Evolutionary conservation across 2,888 invertebrate genomes (phyloP), one percentile per base, ranked within the genome.

Genomic region (Caenorhabditis wallacei): DNA sequence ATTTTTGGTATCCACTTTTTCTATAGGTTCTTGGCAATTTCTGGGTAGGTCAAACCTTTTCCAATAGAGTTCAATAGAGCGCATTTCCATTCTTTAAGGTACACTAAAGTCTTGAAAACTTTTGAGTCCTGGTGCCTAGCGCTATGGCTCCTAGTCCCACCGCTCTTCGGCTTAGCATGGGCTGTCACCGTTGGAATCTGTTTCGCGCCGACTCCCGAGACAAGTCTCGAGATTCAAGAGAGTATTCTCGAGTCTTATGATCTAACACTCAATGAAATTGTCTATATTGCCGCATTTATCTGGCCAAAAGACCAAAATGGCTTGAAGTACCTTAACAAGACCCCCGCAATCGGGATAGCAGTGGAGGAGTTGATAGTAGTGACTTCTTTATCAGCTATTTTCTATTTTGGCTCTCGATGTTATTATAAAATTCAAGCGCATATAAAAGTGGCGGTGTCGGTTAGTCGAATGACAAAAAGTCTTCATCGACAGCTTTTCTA

Each of bases 1-100:
- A 80, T 74, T 3, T 80, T 80, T 22, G 80, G 64, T 0, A 61
- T 80, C n/a, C 72, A 80, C 37, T 80, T 80, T 63, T 61, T 69
- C 22, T 80, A 74, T 30, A 18, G 80, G 16, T 69, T 66, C 26
- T 20, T 80, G 8, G 80, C 72, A 5, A 40, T 72, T 18, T 69
- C 30, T 30, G 80, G 80, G 74, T 80, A 37, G 18, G 8, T 37
- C 43, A 43, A 5, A 43, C 5, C 2, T 37, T 51, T 40, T 40
- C 26, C n/a, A n/a, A n/a, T n/a, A n/a, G n/a, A n/a, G n/a, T n/a
- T n/a, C n/a, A n/a, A n/a, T n/a, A n/a, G n/a, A n/a, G n/a, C n/a
- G n/a, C n/a, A n/a, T n/a, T n/a, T n/a, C n/a, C n/a, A n/a, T n/a
- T n/a, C n/a, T 46, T 64, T 56, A 5, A 66, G 57, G 18, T 13